These are phyloP conservation scores for Morus bassanus DNA, from an alignment of 2,797 vertebrate genomes.

Conservation along the genomic window DNA sequence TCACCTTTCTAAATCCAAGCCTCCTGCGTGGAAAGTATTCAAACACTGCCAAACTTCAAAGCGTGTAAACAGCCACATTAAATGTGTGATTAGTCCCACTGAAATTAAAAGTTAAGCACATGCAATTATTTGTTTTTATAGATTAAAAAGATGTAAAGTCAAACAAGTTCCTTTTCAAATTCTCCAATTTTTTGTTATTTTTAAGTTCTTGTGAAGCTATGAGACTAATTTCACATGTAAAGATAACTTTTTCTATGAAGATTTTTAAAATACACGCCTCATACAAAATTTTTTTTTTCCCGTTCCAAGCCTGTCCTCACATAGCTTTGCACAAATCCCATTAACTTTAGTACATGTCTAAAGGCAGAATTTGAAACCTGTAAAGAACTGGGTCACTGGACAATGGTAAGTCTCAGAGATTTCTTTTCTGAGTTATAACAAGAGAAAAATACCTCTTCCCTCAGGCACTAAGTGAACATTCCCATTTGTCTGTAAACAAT, in stretches of 20 bases:
- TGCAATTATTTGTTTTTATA: background rate
- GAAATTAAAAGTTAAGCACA: background rate
- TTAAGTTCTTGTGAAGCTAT: background rate
- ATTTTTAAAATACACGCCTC: background rate
- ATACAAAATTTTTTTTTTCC: background rate
- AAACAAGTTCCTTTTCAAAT: background rate
- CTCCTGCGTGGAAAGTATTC: background rate
- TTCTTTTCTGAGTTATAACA: background rate
- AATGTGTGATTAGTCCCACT: background rate
- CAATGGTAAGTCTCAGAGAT: background rate
- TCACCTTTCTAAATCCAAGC: background rate
- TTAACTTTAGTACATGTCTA: constrained; percentile 5
- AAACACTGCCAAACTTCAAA: background rate
- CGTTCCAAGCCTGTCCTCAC: background rate
- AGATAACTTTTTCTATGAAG: background rate
- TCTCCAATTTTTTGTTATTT: background rate
- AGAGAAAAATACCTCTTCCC: background rate
- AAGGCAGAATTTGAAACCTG: constrained; percentile 23
- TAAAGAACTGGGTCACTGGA: constrained; percentile 39
- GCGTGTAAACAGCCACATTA: background rate
- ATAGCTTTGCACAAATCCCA: constrained; percentile 10
- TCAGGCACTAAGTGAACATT: background rate
- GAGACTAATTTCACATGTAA: background rate
- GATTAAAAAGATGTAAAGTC: background rate
- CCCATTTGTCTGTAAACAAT: constrained; percentile 22